Conservation (phyloP, 2,113 vertebrate species). For the Trogon surrucura region DNA sequence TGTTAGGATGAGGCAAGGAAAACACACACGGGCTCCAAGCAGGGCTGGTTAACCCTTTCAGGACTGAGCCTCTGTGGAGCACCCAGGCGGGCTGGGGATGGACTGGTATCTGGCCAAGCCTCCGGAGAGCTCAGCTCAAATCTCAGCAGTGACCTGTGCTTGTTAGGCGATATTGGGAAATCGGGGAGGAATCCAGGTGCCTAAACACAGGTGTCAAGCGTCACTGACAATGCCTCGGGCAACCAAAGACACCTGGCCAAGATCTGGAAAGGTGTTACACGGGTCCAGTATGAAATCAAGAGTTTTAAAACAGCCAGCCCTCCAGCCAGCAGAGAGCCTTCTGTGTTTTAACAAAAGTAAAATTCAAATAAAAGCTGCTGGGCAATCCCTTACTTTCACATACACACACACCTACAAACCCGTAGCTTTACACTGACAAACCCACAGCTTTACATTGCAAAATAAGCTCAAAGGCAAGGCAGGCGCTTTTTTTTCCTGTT, state of each 20-base stretch:
- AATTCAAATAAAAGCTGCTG: neutral
- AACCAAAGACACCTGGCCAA: neutral
- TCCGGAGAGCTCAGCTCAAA: neutral
- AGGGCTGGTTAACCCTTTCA: constrained; percentile 29
- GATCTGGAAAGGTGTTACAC: neutral
- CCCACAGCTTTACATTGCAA: neutral
- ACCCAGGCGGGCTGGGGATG: neutral
- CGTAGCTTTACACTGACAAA: neutral
- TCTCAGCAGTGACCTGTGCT: neutral
- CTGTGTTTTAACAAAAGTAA: neutral
- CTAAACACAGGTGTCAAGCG: neutral
- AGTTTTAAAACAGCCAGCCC: neutral
- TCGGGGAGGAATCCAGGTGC: neutral
- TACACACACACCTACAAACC: neutral
- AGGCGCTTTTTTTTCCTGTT: too few relatives aligned
- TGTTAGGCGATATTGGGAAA: neutral
- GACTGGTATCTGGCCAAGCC: neutral
- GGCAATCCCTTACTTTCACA: neutral
- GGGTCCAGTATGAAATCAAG: neutral
- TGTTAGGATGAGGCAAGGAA: constrained; percentile 58
- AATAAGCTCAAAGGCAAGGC: neutral
- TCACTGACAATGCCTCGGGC: neutral
- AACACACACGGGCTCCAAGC: constrained; percentile 18
- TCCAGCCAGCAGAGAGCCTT: neutral
- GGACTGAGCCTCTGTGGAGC: neutral